A percentile compares a stretch with the other conserved stretches of the same genome.
phyloP scores from a whole-genome alignment of 2,888 invertebrate species.

The Fragum sueziense region DNA sequence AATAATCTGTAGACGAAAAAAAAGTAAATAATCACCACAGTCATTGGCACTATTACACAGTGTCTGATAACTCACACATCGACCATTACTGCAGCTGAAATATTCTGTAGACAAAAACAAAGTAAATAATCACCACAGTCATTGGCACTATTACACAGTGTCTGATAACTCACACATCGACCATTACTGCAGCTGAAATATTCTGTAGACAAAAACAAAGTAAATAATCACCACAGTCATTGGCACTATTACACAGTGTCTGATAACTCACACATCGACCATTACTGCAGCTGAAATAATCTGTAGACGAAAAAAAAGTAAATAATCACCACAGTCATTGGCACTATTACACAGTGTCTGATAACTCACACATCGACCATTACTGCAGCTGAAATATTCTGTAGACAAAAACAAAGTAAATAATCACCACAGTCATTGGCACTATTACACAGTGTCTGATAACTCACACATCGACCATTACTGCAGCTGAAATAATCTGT shows the following conservation, averaged over 20 bases:
- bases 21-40: conserved; percentile 72
- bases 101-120: conserved; percentile 59
- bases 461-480: conserved; percentile 65
- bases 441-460: conserved; percentile 60
- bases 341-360: conserved; percentile 63
- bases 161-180: conserved; percentile 60
- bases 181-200: conserved; percentile 69
- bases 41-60: conserved; percentile 67
- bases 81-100: conserved; percentile 67
- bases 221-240: conserved; percentile 72
- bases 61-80: conserved; percentile 60
- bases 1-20: conserved; percentile 61
- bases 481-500: conserved; percentile 69
- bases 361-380: conserved; percentile 64
- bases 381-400: conserved; percentile 69
- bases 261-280: conserved; percentile 64
- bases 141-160: conserved; percentile 65
- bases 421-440: conserved; percentile 70
- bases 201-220: conserved; percentile 55
- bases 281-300: conserved; percentile 67
- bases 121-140: conserved; percentile 72
- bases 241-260: conserved; percentile 63
- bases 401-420: too few species aligned
- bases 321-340: conserved; percentile 71
- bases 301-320: conserved; percentile 54